These are phyloP conservation scores for Calephelis perditalis DNA, from an alignment of 2,888 invertebrate species.

Conservation along the genomic window DNA sequence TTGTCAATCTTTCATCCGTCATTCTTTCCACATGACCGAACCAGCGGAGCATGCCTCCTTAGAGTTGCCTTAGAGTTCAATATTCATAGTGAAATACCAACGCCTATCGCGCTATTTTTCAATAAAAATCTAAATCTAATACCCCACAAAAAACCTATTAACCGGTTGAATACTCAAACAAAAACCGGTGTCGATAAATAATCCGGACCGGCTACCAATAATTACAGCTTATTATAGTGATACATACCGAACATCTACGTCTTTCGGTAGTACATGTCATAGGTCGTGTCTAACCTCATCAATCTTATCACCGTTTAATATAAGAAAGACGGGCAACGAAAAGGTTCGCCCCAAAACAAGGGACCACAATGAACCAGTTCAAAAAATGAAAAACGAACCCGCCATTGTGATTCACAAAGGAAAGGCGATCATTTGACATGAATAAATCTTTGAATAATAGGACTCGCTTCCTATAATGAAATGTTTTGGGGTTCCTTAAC, in stretches of 20 bases:
- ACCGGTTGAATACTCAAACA: constrained; percentile 54
- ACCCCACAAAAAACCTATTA: constrained; percentile 65
- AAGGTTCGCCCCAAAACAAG: constrained; percentile 59
- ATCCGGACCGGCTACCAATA: constrained; percentile 61
- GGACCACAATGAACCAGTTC: constrained; percentile 56
- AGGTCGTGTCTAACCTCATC: constrained; percentile 74
- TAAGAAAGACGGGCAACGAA: constrained; percentile 49
- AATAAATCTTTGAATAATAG: constrained; percentile 77
- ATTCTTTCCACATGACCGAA: too few relatives aligned
- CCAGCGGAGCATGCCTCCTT: too few relatives aligned
- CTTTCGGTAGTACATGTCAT: constrained; percentile 75
- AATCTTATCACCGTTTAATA: constrained; percentile 72
- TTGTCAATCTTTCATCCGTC: too few relatives aligned
- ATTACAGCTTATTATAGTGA: constrained; percentile 66
- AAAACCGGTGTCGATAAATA: constrained; percentile 48
- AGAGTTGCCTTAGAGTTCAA: too few relatives aligned
- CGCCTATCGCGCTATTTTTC: too few relatives aligned
- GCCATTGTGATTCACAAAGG: constrained; percentile 73
- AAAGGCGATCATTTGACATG: constrained; percentile 77
- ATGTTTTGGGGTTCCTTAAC: constrained; percentile 44
- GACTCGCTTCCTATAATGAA: constrained; percentile 66
- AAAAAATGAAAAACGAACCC: constrained; percentile 64
- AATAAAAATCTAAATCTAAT: constrained; percentile 26
- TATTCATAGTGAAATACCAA: too few relatives aligned
- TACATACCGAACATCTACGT: constrained; percentile 55